Conservation (phyloP, 2,888 invertebrate species). For the Macaria notata region DNA sequence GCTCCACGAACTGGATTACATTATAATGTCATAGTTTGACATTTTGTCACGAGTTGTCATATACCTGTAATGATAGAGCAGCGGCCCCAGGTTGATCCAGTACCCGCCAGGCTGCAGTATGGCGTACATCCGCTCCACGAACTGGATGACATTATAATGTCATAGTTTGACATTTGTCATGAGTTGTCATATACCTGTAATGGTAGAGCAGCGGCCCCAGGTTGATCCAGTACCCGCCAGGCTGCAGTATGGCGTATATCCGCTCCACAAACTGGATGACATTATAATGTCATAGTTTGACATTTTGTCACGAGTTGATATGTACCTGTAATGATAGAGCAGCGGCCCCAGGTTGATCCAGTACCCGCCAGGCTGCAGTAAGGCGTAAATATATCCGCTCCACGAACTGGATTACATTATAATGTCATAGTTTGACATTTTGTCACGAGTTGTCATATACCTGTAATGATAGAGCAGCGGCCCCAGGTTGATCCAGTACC, state of each 20-base stretch:
- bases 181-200: slow-evolving; percentile 86
- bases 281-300: no score
- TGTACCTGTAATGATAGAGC: slow-evolving; percentile 90
- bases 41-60: no score
- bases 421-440: no score
- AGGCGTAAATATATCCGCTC: slow-evolving; percentile 95
- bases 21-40: no score
- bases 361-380: slow-evolving; percentile 89
- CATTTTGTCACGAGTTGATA: no score
- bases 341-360: no score
- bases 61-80: slow-evolving; percentile 93
- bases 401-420: slow-evolving; percentile 96
- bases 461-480: slow-evolving; percentile 95
- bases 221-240: slow-evolving; percentile 96
- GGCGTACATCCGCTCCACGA: slow-evolving; percentile 93
- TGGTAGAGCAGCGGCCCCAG: slow-evolving; percentile 96
- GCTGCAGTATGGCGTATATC: slow-evolving; percentile 93
- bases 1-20: slow-evolving; percentile 97
- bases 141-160: no score
- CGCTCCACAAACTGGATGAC: slow-evolving; percentile 96
- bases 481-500: slow-evolving; percentile 94
- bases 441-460: no score
- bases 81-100: slow-evolving; percentile 95
- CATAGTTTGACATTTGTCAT: no score
- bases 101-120: slow-evolving; percentile 96